phyloP scores from a whole-genome alignment of 2,888 invertebrate species.

The Apotomis betuletana region DNA sequence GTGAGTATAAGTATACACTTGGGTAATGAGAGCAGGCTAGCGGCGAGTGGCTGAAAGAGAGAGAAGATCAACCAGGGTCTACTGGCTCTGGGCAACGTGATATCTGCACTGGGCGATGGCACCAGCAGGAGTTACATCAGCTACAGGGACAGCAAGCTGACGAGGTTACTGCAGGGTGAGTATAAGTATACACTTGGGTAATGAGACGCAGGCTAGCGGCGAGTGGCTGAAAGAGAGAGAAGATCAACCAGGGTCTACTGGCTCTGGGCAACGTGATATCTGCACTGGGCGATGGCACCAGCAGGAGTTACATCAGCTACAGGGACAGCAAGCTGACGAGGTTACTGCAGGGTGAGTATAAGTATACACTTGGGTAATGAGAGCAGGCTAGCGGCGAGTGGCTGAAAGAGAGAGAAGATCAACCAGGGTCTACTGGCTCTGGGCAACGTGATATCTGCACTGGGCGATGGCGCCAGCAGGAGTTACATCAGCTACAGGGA shows the following conservation, averaged over 20 bases:
- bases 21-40: slow-evolving; percentile 61
- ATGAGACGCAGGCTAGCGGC: slow-evolving; percentile 95
- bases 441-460: slow-evolving; percentile 95
- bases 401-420: slow-evolving; percentile 95
- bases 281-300: too few species aligned
- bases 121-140: slow-evolving; percentile 88
- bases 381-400: too few species aligned
- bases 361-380: too few species aligned
- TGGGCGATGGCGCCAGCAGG: slow-evolving; percentile 82
- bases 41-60: too few species aligned
- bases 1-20: slow-evolving; percentile 61
- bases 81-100: slow-evolving; percentile 96
- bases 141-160: slow-evolving; percentile 96
- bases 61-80: slow-evolving; percentile 90
- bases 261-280: too few species aligned
- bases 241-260: too few species aligned
- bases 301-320: too few species aligned
- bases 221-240: too few species aligned
- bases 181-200: slow-evolving; percentile 55
- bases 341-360: too few species aligned
- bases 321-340: too few species aligned
- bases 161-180: slow-evolving; percentile 92
- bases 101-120: slow-evolving; percentile 88
- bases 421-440: slow-evolving; percentile 95
- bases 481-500: slow-evolving; percentile 95